Conservation (phyloP, 1,140 invertebrate genomes). For the Centruroides vittatus region DNA sequence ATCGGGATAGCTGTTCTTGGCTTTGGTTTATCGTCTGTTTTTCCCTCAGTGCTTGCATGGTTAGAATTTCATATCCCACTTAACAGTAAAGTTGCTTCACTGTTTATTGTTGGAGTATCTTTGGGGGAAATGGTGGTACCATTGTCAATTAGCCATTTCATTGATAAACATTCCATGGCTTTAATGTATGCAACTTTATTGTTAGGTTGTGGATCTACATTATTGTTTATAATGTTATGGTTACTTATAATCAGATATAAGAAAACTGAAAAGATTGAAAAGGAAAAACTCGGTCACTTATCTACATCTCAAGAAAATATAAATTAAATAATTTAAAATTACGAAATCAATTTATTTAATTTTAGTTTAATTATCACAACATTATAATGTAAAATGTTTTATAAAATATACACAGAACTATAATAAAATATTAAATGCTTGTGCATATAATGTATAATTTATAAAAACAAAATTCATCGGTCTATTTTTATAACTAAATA, state of each 20-base stretch:
- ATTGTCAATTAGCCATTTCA: conserved; percentile 26
- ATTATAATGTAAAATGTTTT: too few species aligned
- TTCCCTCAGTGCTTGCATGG: conserved; percentile 35
- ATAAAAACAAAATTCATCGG: too few species aligned
- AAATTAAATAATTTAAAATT: too few species aligned
- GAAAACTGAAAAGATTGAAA: too few species aligned
- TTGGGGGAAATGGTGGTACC: conserved; percentile 36
- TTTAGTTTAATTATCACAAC: too few species aligned
- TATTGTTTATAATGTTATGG: conserved; percentile 7
- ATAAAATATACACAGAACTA: too few species aligned
- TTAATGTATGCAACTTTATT: conserved; percentile 23
- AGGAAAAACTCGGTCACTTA: too few species aligned
- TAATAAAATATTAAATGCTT: too few species aligned
- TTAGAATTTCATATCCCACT: conserved; percentile 33
- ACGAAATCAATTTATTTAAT: too few species aligned
- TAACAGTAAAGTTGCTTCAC: conserved; percentile 33
- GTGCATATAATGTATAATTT: too few species aligned
- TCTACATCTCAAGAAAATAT: too few species aligned
- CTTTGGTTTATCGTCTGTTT: conserved; percentile 35
- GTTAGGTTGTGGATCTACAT: conserved; percentile 1
- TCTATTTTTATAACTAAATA: too few species aligned
- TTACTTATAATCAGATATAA: background rate
- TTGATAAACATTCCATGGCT: conserved; percentile 24
- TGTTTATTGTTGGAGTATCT: conserved; percentile 33
- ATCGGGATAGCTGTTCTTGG: conserved; percentile 31